These are phyloP conservation scores for Drosophila nebulosa DNA, from an alignment of 1,140 invertebrate species.

Conservation along the genomic window DNA sequence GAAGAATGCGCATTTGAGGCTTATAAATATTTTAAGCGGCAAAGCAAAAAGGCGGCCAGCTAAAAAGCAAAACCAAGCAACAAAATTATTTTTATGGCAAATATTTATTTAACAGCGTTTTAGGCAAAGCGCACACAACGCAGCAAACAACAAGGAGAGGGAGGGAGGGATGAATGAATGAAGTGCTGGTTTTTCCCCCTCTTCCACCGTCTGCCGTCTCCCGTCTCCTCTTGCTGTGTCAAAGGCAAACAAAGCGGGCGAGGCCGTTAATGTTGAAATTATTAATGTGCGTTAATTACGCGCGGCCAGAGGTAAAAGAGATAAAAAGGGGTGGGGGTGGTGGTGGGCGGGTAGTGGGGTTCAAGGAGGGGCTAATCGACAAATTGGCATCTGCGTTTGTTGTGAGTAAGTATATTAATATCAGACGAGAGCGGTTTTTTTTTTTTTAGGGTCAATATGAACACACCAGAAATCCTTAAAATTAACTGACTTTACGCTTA, in stretches of 20 bases:
- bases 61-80: constrained; percentile 31
- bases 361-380: neutral
- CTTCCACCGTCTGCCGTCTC: too few species aligned
- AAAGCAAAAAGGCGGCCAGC: constrained; percentile 17
- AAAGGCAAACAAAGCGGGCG: constrained; percentile 71
- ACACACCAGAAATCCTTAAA: too few species aligned
- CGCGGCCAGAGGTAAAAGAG: neutral
- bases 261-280: constrained; percentile 73
- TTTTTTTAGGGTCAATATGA: too few species aligned
- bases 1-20: constrained; percentile 74
- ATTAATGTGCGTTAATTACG: constrained; percentile 76
- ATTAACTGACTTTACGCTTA: too few species aligned
- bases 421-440: too few species aligned
- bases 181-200: too few species aligned
- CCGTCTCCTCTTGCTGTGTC: constrained; percentile 38
- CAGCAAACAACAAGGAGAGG: too few species aligned
- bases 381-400: constrained; percentile 4
- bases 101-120: constrained; percentile 76
- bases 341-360: constrained; percentile 5
- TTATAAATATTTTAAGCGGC: constrained; percentile 68
- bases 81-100: constrained; percentile 71
- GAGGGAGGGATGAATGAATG: neutral
- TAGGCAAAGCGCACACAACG: constrained; percentile 26
- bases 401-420: neutral
- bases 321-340: neutral